phyloP scores from a whole-genome alignment of 2,113 vertebrate genomes.

The Rhinichthys klamathensis region DNA sequence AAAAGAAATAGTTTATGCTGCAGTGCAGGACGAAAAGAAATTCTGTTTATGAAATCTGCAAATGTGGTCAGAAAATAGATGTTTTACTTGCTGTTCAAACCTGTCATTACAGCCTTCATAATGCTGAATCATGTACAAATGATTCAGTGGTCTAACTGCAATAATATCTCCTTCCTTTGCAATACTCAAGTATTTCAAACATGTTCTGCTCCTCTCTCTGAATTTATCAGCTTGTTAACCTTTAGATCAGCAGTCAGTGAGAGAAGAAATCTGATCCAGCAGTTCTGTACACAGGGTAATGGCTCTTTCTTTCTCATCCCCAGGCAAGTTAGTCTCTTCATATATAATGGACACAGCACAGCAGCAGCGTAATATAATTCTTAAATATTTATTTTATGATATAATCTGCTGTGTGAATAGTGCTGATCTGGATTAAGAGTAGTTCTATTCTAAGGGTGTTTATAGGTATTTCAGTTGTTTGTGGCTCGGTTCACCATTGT shows the following conservation, averaged over 20 bases:
- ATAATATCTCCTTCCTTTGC: conserved; percentile 48
- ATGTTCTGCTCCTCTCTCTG: conserved; percentile 42
- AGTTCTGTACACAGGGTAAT: conserved; percentile 35
- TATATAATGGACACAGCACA: conserved; percentile 28
- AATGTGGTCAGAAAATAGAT: background rate
- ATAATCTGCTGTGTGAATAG: background rate
- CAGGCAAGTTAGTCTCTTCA: conserved; percentile 21
- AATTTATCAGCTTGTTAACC: conserved; percentile 55
- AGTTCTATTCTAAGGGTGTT: background rate
- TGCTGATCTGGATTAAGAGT: background rate
- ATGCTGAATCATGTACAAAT: conserved; percentile 41
- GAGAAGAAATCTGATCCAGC: conserved; percentile 46
- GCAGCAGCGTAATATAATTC: conserved; percentile 26
- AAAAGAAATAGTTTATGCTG: background rate
- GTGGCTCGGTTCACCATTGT: background rate
- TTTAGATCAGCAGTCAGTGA: conserved; percentile 50
- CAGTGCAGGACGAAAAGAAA: background rate
- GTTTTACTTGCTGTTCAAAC: background rate
- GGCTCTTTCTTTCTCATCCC: conserved; percentile 23
- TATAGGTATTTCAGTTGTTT: background rate
- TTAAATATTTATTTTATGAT: conserved; percentile 60
- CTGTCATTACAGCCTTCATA: background rate
- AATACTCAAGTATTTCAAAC: conserved; percentile 39
- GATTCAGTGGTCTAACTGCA: conserved; percentile 48
- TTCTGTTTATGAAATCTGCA: conserved; percentile 28